Evolutionary conservation across 1,140 invertebrate genomes (phyloP).

Genomic region (Leptoteleia sp.): DNA sequence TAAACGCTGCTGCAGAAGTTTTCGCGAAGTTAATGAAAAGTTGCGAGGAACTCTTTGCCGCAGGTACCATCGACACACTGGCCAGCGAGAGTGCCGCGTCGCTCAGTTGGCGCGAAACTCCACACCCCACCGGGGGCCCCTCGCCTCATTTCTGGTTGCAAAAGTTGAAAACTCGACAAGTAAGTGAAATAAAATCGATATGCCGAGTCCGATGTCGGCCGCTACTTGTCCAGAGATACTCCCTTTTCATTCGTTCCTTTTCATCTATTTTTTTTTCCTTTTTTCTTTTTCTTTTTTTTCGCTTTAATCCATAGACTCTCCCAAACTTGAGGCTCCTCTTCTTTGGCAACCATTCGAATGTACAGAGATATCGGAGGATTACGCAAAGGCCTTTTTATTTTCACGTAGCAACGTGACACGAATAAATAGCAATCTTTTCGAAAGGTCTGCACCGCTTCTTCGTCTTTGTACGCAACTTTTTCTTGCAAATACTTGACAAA

Average conservation of each 20-base stretch:
- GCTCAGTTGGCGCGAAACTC: slow-evolving; percentile 46
- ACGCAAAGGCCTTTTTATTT: slow-evolving; percentile 71
- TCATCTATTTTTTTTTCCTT: slow-evolving; percentile 51
- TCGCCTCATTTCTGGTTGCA: slow-evolving; percentile 41
- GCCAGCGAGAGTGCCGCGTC: slow-evolving; percentile 45
- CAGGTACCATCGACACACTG: slow-evolving; percentile 54
- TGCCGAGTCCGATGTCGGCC: slow-evolving; percentile 69
- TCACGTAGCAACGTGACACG: slow-evolving; percentile 74
- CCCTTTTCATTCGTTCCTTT: slow-evolving; percentile 43
- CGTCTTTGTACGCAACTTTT: slow-evolving; percentile 26
- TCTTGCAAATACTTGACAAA: slow-evolving; percentile 52
- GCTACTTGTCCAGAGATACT: slow-evolving; percentile 66
- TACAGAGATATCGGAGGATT: slow-evolving; percentile 77
- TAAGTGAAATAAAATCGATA: slow-evolving; percentile 80
- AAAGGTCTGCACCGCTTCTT: slow-evolving; percentile 43
- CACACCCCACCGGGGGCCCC: slow-evolving; percentile 1
- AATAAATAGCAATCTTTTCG: slow-evolving; percentile 75
- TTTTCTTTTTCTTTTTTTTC: too few relatives aligned
- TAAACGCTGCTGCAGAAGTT: slow-evolving; percentile 28
- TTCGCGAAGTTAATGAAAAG: slow-evolving; percentile 64
- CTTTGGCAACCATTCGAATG: slow-evolving; percentile 72
- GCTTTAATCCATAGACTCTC: slow-evolving; percentile 62
- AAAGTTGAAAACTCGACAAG: slow-evolving; percentile 69
- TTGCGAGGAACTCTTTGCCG: slow-evolving; percentile 41
- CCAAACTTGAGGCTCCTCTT: slow-evolving; percentile 59